These are phyloP conservation scores for Lepidocolaptes lacrymiger DNA, from an alignment of 2,797 vertebrate species.

Conservation along the genomic window DNA sequence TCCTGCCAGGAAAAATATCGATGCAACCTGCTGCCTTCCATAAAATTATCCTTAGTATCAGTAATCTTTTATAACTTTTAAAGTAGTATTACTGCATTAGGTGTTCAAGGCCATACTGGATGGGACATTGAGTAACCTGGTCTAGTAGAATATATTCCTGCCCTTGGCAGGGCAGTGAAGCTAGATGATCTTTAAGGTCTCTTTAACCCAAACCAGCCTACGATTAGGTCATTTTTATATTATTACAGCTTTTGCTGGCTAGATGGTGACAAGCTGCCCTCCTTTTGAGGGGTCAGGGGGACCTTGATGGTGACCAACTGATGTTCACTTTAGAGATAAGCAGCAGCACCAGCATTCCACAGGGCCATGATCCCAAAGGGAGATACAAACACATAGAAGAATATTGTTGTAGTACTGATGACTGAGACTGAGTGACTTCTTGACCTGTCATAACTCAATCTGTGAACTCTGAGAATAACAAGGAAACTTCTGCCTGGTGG, in stretches of 20 bases:
- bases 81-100: not conserved
- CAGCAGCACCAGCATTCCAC: not conserved
- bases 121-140: not conserved
- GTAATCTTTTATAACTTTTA: not conserved
- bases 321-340: not conserved
- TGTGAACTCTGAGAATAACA: not conserved
- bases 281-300: not conserved
- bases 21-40: not conserved
- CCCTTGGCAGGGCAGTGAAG: not conserved
- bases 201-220: not conserved
- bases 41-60: not conserved
- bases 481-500: not conserved
- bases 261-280: not conserved
- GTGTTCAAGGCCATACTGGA: not conserved
- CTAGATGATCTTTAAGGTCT: not conserved
- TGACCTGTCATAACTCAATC: not conserved
- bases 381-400: rapidly evolving
- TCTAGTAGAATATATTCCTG: not conserved
- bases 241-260: not conserved
- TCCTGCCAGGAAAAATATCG: not conserved
- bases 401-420: not conserved
- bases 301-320: rapidly evolving
- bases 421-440: not conserved
- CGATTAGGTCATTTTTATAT: not conserved
- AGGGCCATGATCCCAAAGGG: not conserved